phyloP scores from a whole-genome alignment of 2,888 invertebrate genomes.

The Scrobipalpa atriplicella region DNA sequence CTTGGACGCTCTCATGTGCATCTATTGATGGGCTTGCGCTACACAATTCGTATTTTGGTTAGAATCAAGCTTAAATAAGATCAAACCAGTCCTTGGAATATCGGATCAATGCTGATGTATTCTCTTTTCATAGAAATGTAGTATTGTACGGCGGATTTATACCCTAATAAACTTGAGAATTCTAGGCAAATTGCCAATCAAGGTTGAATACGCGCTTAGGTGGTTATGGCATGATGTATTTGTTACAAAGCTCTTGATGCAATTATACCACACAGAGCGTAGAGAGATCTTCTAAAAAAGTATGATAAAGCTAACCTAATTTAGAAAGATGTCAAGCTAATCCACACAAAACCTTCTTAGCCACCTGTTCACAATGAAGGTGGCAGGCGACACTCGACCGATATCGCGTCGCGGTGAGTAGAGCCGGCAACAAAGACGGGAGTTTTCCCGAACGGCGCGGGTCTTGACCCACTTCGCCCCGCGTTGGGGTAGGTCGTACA shows the following conservation, averaged over 20 bases:
- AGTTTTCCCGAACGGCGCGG: slow-evolving; percentile 25
- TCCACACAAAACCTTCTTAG: slow-evolving; percentile 20
- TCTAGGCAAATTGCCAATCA: slow-evolving; percentile 17
- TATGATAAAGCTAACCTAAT: slow-evolving; percentile 13
- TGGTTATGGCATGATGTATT: not conserved
- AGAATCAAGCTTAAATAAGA: slow-evolving; percentile 20
- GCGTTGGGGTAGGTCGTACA: slow-evolving; percentile 47
- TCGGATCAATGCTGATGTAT: slow-evolving; percentile 18
- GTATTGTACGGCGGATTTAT: slow-evolving; percentile 2
- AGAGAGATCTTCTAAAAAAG: not conserved
- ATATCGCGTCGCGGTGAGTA: slow-evolving; percentile 4
- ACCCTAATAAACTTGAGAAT: slow-evolving; percentile 20
- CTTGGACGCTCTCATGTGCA: slow-evolving; percentile 38
- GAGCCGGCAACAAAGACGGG: slow-evolving; percentile 24
- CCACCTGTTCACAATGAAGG: slow-evolving; percentile 26
- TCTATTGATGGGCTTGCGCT: slow-evolving; percentile 34
- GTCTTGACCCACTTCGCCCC: slow-evolving; percentile 46
- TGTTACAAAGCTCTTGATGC: not conserved
- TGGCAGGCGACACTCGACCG: slow-evolving; percentile 23
- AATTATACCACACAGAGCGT: not conserved
- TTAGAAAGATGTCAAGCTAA: slow-evolving; percentile 20
- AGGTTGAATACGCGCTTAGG: not conserved
- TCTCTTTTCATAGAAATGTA: slow-evolving; percentile 15
- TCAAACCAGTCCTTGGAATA: slow-evolving; percentile 18
- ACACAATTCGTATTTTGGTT: slow-evolving; percentile 25